Evolutionary conservation across 2,797 vertebrate genomes (phyloP).

Genomic region (Heliangelus exortis): DNA sequence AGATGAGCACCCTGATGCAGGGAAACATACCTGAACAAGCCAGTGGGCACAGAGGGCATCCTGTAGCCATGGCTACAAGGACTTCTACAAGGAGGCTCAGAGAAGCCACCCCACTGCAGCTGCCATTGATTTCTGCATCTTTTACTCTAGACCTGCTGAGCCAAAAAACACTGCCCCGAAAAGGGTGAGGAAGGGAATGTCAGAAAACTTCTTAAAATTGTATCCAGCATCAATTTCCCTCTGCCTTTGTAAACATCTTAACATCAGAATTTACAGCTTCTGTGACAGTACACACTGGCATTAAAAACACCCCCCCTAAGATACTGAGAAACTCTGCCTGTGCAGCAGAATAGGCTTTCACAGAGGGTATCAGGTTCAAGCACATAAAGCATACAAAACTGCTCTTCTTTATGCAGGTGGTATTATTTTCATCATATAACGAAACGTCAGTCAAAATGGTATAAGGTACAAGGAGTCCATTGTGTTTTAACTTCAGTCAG

Average conservation of each 20-base stretch:
- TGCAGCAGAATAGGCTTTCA: background rate
- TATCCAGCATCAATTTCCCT: background rate
- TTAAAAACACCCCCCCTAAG: background rate
- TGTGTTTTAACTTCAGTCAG: background rate
- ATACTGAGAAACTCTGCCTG: background rate
- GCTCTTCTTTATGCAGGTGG: background rate
- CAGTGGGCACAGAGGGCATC: background rate
- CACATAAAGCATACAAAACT: background rate
- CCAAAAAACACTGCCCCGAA: background rate
- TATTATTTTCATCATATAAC: background rate
- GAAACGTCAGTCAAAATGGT: background rate
- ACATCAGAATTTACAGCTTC: background rate
- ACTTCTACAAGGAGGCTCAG: background rate
- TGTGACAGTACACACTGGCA: background rate
- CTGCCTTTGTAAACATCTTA: background rate
- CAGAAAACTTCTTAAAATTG: background rate
- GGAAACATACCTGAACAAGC: fast-evolving
- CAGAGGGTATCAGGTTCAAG: background rate
- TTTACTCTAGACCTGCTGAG: background rate
- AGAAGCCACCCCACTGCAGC: background rate
- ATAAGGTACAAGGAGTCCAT: background rate
- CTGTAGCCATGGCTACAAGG: background rate
- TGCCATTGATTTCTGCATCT: background rate
- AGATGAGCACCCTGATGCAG: background rate
- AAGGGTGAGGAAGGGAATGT: background rate